Evolutionary conservation across 1,140 invertebrate genomes (phyloP).

Genomic region (Heliothis virescens): DNA sequence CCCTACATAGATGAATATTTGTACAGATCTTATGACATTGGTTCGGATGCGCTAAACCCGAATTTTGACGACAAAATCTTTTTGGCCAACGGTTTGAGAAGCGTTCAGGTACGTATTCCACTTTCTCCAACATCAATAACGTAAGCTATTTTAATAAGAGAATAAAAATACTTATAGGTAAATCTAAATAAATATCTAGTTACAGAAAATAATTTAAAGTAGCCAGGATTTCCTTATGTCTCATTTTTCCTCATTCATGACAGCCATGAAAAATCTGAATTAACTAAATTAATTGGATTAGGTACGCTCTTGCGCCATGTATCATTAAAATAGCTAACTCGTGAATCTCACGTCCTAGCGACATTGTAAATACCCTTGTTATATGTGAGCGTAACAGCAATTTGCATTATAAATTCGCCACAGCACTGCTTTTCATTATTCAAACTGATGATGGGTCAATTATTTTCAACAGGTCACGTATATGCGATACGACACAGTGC

Average conservation of each 20-base stretch:
- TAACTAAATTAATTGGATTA: constrained; percentile 23
- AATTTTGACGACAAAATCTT: constrained; percentile 73
- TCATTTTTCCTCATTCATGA: too few species aligned
- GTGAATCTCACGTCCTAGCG: constrained; percentile 15
- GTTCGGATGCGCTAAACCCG: constrained; percentile 58
- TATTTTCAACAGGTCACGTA: constrained; percentile 84
- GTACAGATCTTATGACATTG: constrained; percentile 74
- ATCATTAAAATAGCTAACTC: constrained; percentile 10
- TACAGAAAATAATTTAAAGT: neutral
- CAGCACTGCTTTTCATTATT: constrained; percentile 28
- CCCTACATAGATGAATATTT: constrained; percentile 73
- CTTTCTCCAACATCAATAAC: neutral
- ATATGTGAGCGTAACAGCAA: constrained; percentile 27
- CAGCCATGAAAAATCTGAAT: neutral
- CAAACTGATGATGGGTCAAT: constrained; percentile 39
- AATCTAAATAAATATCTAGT: neutral
- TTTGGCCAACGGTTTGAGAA: constrained; percentile 79
- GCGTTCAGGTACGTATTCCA: constrained; percentile 70
- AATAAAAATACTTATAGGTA: too few species aligned
- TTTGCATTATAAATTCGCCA: constrained; percentile 42
- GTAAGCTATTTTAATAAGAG: too few species aligned
- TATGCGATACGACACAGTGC: constrained; percentile 90
- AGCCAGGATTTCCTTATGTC: too few species aligned
- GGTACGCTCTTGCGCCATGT: constrained; percentile 30
- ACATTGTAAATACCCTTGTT: constrained; percentile 35